Percentiles rank a stretch among this genome's conserved stretches.
Conservation (phyloP, 2,888 invertebrate species). For the Unio pictorum region DNA sequence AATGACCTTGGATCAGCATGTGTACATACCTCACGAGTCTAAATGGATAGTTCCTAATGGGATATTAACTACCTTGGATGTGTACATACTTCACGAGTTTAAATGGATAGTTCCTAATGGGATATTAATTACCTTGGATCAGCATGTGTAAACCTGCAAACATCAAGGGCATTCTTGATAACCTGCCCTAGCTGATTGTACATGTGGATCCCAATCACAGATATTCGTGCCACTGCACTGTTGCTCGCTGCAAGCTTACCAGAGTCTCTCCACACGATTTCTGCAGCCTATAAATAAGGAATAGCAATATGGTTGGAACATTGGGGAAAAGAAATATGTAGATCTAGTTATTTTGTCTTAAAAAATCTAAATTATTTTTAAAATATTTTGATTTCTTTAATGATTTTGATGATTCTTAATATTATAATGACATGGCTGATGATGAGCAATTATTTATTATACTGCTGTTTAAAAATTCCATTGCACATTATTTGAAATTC, state of each 20-base stretch:
- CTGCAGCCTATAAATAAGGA: constrained; percentile 55
- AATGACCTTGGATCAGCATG: constrained; percentile 61
- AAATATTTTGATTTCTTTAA: too few species aligned
- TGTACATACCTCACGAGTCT: constrained; percentile 19
- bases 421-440: too few species aligned
- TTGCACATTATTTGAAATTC: too few species aligned
- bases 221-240: constrained; percentile 60
- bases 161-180: constrained; percentile 60
- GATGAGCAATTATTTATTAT: too few species aligned
- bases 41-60: background rate
- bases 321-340: background rate
- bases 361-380: too few species aligned
- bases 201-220: constrained; percentile 61
- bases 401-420: too few species aligned
- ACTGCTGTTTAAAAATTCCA: too few species aligned
- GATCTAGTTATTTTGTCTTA: too few species aligned
- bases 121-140: constrained; percentile 52
- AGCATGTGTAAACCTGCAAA: constrained; percentile 61
- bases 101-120: background rate
- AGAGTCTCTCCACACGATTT: constrained; percentile 61
- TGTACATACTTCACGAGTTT: constrained; percentile 8
- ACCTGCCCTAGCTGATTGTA: constrained; percentile 61
- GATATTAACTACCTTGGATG: constrained; percentile 53
- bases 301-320: background rate
- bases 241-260: constrained; percentile 56